Percentiles rank a stretch among this genome's conserved stretches.
These are phyloP conservation scores for Xylota segnis DNA, from an alignment of 2,888 invertebrate genomes.

Conservation along the genomic window DNA sequence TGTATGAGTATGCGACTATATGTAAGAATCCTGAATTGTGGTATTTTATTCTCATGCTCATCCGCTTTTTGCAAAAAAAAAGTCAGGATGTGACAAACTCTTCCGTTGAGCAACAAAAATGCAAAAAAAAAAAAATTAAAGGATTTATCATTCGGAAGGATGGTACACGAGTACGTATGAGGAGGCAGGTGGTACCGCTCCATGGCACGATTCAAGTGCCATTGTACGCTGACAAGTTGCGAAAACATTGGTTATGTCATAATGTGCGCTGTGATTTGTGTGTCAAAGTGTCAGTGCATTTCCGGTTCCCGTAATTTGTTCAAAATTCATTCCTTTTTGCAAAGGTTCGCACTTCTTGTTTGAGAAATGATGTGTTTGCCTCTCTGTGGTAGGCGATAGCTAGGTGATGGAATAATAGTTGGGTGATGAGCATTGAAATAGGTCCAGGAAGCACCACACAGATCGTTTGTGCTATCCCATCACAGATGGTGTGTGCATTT, in stretches of 20 bases:
- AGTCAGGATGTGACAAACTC: constrained; percentile 26
- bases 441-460: too few relatives aligned
- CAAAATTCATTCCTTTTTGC: background rate
- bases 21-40: constrained; percentile 43
- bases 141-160: constrained; percentile 49
- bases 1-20: constrained; percentile 8
- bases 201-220: constrained; percentile 13
- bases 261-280: constrained; percentile 21
- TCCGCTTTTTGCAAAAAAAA: background rate
- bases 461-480: too few relatives aligned
- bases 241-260: background rate
- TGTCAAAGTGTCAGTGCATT: constrained; percentile 20
- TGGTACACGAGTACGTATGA: constrained; percentile 28
- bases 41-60: constrained; percentile 36
- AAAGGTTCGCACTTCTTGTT: too few relatives aligned
- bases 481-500: too few relatives aligned
- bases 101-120: background rate
- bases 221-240: constrained; percentile 27
- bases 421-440: too few relatives aligned
- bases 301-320: constrained; percentile 28
- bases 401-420: too few relatives aligned
- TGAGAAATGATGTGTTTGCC: too few relatives aligned
- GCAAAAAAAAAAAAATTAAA: constrained; percentile 24
- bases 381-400: too few relatives aligned
- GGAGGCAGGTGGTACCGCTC: background rate